These are phyloP conservation scores for Patella caerulea DNA, from an alignment of 2,888 invertebrate genomes.

Conservation along the genomic window DNA sequence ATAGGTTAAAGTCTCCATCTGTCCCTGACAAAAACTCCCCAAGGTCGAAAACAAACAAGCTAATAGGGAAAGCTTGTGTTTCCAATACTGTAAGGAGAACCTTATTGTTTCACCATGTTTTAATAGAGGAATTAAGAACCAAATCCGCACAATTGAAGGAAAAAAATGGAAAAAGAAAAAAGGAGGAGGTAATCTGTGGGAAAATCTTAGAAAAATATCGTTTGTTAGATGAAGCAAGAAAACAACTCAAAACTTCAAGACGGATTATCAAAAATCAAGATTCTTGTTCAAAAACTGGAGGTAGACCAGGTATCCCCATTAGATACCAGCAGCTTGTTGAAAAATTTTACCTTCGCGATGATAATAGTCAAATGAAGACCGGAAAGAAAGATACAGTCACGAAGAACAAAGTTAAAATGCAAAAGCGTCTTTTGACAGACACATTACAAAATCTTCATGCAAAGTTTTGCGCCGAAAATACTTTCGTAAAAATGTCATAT, in stretches of 20 bases:
- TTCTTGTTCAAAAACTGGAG: neutral
- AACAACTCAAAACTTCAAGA: neutral
- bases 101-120: neutral
- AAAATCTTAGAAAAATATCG: neutral
- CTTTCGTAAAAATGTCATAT: slow-evolving; percentile 35
- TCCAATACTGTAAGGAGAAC: neutral
- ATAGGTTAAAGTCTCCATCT: no score
- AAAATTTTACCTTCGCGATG: slow-evolving; percentile 24
- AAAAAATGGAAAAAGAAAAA: neutral
- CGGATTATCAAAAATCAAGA: neutral
- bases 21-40: neutral
- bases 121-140: neutral
- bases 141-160: neutral
- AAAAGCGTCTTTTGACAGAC: slow-evolving; percentile 35
- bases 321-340: neutral
- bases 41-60: neutral
- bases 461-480: slow-evolving; percentile 33
- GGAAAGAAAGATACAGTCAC: slow-evolving; percentile 37
- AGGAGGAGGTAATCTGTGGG: neutral
- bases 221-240: neutral
- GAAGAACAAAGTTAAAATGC: slow-evolving; percentile 32
- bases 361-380: slow-evolving; percentile 37
- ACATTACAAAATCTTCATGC: slow-evolving; percentile 33
- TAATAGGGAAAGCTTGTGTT: neutral
- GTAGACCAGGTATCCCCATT: neutral